These are phyloP conservation scores for Synanthedon vespiformis DNA, from an alignment of 2,888 invertebrate genomes.

Conservation along the genomic window DNA sequence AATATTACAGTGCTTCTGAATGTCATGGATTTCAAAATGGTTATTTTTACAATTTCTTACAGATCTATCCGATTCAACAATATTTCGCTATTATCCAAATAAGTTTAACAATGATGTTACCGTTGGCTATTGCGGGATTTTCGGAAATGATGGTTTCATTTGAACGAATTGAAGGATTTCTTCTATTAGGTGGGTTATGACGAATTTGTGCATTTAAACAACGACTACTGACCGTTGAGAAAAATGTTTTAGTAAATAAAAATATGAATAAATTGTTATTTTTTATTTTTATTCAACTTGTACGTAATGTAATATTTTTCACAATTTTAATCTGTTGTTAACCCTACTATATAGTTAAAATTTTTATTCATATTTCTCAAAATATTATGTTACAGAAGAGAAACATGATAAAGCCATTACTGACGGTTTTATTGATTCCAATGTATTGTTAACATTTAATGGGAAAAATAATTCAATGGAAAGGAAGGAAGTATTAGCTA, in stretches of 20 bases:
- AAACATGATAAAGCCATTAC: neutral
- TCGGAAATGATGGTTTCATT: slow-evolving; percentile 72
- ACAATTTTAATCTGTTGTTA: too few species aligned
- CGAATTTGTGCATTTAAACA: too few species aligned
- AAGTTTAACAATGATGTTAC: slow-evolving; percentile 69
- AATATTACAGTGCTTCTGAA: neutral
- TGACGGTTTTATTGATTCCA: neutral
- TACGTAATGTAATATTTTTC: too few species aligned
- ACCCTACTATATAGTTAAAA: too few species aligned
- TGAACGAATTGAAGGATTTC: slow-evolving; percentile 68
- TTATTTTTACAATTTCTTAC: slow-evolving; percentile 21
- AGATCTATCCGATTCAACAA: slow-evolving; percentile 72
- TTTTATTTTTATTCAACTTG: too few species aligned
- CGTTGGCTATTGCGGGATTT: slow-evolving; percentile 62
- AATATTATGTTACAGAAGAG: neutral
- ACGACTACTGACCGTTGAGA: too few species aligned
- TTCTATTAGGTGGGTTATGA: slow-evolving; percentile 47
- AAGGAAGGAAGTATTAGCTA: too few species aligned
- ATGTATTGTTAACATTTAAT: neutral
- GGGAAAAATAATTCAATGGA: neutral
- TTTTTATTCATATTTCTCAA: neutral
- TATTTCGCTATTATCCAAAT: slow-evolving; percentile 69
- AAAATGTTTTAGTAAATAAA: too few species aligned
- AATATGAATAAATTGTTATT: too few species aligned
- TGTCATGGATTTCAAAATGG: neutral